Evolutionary conservation across 2,888 invertebrate species (phyloP).

Genomic region (Chrysotoxum bicinctum): DNA sequence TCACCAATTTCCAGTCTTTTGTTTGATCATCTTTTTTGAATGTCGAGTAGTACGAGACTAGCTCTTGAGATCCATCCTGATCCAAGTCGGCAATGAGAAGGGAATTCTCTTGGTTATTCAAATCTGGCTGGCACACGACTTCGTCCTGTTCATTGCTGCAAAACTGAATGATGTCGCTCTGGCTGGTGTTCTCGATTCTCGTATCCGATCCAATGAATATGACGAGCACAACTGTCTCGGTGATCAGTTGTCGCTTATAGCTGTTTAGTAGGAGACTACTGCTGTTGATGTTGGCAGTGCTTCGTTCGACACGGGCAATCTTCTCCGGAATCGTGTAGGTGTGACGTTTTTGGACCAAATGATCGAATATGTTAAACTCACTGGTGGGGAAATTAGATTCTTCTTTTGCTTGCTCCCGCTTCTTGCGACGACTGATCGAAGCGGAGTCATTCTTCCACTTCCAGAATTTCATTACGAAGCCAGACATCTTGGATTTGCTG

Average conservation of each 20-base stretch:
- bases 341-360: constrained; percentile 77
- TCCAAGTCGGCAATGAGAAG: constrained; percentile 89
- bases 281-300: constrained; percentile 73
- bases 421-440: constrained; percentile 55
- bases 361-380: constrained; percentile 78
- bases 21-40: constrained; percentile 81
- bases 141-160: constrained; percentile 82
- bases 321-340: constrained; percentile 76
- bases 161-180: constrained; percentile 89
- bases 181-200: constrained; percentile 89
- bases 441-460: constrained; percentile 84
- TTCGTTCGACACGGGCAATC: constrained; percentile 73
- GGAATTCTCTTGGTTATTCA: constrained; percentile 88
- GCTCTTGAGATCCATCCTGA: constrained; percentile 88
- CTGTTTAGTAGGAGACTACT: constrained; percentile 74
- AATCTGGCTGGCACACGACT: constrained; percentile 87
- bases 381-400: constrained; percentile 74
- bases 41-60: constrained; percentile 89
- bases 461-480: constrained; percentile 92
- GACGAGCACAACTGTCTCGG: constrained; percentile 89
- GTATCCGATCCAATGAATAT: constrained; percentile 89
- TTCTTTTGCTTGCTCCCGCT: constrained; percentile 74
- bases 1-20: constrained; percentile 85
- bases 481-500: constrained; percentile 84
- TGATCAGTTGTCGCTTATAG: constrained; percentile 83